These are phyloP conservation scores for Dryoscopus gambensis DNA, from an alignment of 2,113 vertebrate genomes.

Conservation along the genomic window DNA sequence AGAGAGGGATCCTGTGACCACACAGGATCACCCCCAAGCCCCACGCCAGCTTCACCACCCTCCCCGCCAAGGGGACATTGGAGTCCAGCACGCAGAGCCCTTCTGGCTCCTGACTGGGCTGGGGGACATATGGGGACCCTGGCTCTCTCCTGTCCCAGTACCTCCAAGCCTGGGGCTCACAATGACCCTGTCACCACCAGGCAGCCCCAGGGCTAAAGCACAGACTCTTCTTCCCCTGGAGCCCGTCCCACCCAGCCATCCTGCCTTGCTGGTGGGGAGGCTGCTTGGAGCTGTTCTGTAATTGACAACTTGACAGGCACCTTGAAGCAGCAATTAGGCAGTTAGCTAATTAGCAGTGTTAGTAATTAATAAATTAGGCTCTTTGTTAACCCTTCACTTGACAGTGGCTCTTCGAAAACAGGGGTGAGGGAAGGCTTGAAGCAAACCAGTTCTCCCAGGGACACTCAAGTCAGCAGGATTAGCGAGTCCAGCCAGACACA, in stretches of 20 bases:
- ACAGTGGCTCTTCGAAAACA: rapidly evolving
- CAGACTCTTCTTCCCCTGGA: rapidly evolving
- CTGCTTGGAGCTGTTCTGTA: neutral
- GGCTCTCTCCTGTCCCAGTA: neutral
- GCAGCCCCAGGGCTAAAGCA: neutral
- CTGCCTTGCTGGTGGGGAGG: neutral
- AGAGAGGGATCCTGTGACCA: neutral
- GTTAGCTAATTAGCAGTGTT: neutral
- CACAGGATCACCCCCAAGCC: neutral
- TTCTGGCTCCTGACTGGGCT: neutral
- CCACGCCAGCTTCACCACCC: neutral
- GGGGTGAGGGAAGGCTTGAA: neutral
- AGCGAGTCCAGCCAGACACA: neutral
- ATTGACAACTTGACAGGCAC: neutral
- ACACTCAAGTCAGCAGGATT: neutral
- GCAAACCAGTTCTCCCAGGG: neutral
- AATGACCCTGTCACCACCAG: neutral
- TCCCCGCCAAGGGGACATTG: rapidly evolving
- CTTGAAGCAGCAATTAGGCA: neutral
- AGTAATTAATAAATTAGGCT: neutral
- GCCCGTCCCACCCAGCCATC: rapidly evolving
- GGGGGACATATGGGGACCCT: rapidly evolving
- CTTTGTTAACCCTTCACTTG: neutral
- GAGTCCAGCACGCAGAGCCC: neutral
- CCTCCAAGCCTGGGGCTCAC: neutral